Evolutionary conservation across 2,888 invertebrate genomes (phyloP), one percentile per base, ranked within the genome.

Genomic region (Cataglyphis albicans): DNA sequence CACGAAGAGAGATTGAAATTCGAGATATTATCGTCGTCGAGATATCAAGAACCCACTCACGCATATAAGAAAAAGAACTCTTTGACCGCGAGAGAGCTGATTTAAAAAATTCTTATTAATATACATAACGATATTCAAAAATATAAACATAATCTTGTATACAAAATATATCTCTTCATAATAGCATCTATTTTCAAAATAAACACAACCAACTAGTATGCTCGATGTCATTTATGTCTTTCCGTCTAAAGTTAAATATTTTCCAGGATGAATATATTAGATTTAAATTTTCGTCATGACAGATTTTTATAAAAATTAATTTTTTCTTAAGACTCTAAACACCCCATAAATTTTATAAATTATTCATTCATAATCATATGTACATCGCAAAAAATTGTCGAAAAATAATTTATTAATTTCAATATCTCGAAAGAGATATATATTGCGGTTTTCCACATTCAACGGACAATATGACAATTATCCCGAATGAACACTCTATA

Each of bases 11-110:
- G 35, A 55, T 55, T 44, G 25, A 38, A 44, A 61, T 61, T 61
- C 29, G n/a, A 74, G 76, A 76, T 76, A 76, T 76, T 57, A 57
- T 76, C 65, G 29, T 52, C 25, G 65, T 41, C 41, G 65, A 67
- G 76, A 76, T 67, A 65, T 76, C 41, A 67, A 76, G n/a, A 76
- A 29, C 55, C 38, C 5, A 65, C 64, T 65, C 64, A 18, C 52
- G 29, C 12, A 25, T 65, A 29, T 76, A 75, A 75, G 25, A 55
- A 65, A 15, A 18, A 65, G 38, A 38, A 12, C 12, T 55, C 65
- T 76, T 55, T 63, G 74, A 48, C 32, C 59, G 15, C 44, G 44
- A n/a, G 44, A 21, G 21, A 48, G 7, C 44, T 63, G 21, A 21
- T 6, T 48, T 52, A 21, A 63, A 63, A 63, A 63, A 48, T 21